phyloP scores from a whole-genome alignment of 2,113 vertebrate genomes.

The Megaceryle maxima region DNA sequence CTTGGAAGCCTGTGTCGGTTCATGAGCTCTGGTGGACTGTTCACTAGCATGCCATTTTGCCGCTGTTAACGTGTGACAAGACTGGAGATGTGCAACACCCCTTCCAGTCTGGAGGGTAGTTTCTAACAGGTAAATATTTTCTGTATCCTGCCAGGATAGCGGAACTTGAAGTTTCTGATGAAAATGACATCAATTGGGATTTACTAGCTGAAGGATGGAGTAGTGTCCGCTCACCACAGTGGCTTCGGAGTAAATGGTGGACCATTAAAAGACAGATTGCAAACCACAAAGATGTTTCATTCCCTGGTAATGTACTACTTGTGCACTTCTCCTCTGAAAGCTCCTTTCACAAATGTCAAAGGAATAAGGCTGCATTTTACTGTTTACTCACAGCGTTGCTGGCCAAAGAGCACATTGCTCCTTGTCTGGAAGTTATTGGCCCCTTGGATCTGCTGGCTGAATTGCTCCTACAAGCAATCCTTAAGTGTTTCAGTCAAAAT shows the following conservation, averaged over 20 bases:
- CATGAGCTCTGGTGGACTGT: conserved; percentile 22
- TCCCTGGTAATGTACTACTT: conserved; percentile 80
- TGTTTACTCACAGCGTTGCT: neutral
- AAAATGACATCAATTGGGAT: conserved; percentile 98
- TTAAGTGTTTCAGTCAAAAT: neutral
- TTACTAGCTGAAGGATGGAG: conserved; percentile 94
- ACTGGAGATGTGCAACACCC: neutral
- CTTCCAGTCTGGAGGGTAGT: neutral
- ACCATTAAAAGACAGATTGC: conserved; percentile 98
- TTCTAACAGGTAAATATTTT: conserved; percentile 51
- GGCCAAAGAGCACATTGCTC: neutral
- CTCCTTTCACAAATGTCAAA: neutral
- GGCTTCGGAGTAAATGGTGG: conserved; percentile 99
- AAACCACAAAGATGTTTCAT: conserved; percentile 97
- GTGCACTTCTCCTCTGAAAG: neutral
- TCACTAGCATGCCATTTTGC: conserved; percentile 47
- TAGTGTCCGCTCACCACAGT: conserved; percentile 96
- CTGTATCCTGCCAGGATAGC: conserved; percentile 84
- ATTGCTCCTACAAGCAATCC: neutral
- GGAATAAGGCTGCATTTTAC: neutral
- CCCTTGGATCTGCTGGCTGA: neutral
- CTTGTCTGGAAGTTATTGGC: neutral
- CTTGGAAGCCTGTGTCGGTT: conserved; percentile 53
- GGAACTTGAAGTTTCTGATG: conserved; percentile 91
- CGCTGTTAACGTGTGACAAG: neutral